Evolutionary conservation across 2,797 vertebrate species (phyloP).

Genomic region (Bradypodion ventrale): DNA sequence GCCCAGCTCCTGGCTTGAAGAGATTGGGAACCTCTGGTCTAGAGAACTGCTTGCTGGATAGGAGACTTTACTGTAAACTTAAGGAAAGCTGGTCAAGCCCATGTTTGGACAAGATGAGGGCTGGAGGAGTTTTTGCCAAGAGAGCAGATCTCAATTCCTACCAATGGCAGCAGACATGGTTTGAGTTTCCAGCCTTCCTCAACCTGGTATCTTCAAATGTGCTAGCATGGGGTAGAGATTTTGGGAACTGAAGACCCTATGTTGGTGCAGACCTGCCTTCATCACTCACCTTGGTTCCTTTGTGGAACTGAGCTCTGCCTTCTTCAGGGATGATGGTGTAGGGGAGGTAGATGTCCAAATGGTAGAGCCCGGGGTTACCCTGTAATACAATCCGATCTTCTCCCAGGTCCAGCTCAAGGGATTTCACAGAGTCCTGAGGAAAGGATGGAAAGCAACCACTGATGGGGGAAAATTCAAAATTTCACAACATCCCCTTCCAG

Average conservation of each 20-base stretch:
- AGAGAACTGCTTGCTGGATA: not conserved
- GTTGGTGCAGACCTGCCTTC: not conserved
- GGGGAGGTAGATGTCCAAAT: slow-evolving; percentile 83
- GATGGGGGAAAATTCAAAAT: not conserved
- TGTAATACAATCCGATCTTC: slow-evolving; percentile 84
- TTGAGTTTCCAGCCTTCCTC: not conserved
- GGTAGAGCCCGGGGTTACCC: slow-evolving; percentile 79
- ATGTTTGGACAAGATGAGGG: too few species aligned
- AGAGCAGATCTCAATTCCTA: not conserved
- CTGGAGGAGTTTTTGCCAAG: not conserved
- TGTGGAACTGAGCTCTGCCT: slow-evolving; percentile 84
- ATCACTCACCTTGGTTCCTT: slow-evolving; percentile 77
- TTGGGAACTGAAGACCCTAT: too few species aligned
- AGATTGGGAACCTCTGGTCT: too few species aligned
- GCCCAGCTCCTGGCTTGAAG: too few species aligned
- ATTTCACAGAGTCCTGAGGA: slow-evolving; percentile 66
- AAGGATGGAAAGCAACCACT: not conserved
- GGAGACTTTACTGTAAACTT: not conserved
- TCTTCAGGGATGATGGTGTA: slow-evolving; percentile 76
- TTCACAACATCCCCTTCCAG: not conserved
- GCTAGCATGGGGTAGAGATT: not conserved
- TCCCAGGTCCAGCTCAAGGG: slow-evolving; percentile 81
- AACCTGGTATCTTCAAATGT: not conserved
- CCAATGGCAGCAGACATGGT: not conserved
- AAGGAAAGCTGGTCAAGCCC: not conserved